Evolutionary conservation across 2,888 invertebrate species (phyloP).

Genomic region (Autographa pulchrina): DNA sequence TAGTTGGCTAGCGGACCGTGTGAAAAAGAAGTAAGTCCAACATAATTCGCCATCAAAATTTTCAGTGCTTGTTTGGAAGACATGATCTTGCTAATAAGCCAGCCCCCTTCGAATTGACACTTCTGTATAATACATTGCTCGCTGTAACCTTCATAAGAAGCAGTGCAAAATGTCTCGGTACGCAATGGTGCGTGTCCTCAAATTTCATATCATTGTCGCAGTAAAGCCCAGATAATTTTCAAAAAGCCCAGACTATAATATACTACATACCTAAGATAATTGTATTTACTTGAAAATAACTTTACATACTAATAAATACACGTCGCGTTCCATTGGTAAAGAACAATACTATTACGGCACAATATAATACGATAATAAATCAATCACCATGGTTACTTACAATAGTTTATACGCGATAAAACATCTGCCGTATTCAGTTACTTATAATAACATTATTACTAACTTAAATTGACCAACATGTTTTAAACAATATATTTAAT

Average conservation of each 20-base stretch:
- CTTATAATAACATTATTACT: neutral
- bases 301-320: slow-evolving; percentile 1
- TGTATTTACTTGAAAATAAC: neutral
- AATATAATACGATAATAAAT: slow-evolving; percentile 11
- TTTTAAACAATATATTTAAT: too few relatives aligned
- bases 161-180: neutral
- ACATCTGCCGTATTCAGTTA: slow-evolving; percentile 7
- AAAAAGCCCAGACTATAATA: neutral
- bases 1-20: neutral
- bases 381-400: slow-evolving; percentile 28
- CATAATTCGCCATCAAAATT: neutral
- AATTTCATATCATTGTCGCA: neutral
- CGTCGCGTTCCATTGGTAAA: slow-evolving; percentile 29
- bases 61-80: neutral
- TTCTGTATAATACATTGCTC: neutral
- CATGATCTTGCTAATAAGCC: neutral
- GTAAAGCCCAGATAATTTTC: neutral
- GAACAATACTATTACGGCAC: neutral
- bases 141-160: neutral
- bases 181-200: neutral
- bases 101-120: neutral
- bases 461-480: too few relatives aligned
- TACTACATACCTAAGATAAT: neutral
- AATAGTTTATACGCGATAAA: slow-evolving; percentile 19
- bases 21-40: neutral